Base-by-base conservation (phyloP, 2,113 vertebrate species). In the Herpailurus yagouaroundi region DNA sequence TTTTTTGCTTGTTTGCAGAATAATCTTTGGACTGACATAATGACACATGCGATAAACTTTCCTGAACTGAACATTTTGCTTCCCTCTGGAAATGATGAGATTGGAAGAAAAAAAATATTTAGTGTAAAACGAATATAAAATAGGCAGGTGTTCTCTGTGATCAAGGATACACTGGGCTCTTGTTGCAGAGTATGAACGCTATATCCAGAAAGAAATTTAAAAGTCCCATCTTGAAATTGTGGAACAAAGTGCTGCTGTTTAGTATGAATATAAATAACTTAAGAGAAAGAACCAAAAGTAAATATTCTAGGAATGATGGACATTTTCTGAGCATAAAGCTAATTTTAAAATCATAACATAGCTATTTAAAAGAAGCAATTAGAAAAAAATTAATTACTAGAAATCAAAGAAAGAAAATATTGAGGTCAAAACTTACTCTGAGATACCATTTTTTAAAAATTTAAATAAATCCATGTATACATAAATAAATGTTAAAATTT, bases 1-100 rank as follows among this genome's bases (percentile, higher is more conserved):
- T 89, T 87, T 79, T 88, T 94, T 97, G 50, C 77, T 83, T 92
- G 29, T 85, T 97, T 87, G 50, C 57, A 92, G 81, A 93, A 83
- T 86, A 79, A 97, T 80, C 79, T 96, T 95, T 87, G 64, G 14
- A 64, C n/a, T 71, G 50, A 66, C 90, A 94, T 77, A 92, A 94
- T 79, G 79, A 95, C 60, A 97, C 19, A 68, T 1, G 13, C 36
- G 45, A 36, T 36, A 86, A 80, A 50, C 95, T 76, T 79, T 73
- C 18, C 63, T 33, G 13, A 97, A 69, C 7, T 86, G 18, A 92
- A 63, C 33, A 74, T 91, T 92, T 81, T 86, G 60, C 69, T 81
- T 89, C 89, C 63, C 80, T 9, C 4, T 68, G 76, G 88, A 95
- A 97, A 95, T 83, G 14, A 90, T 94, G 76, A 96, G 66, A 94